Evolutionary conservation across 2,797 vertebrate species (phyloP).

Genomic region (Bovichtus diacanthus): DNA sequence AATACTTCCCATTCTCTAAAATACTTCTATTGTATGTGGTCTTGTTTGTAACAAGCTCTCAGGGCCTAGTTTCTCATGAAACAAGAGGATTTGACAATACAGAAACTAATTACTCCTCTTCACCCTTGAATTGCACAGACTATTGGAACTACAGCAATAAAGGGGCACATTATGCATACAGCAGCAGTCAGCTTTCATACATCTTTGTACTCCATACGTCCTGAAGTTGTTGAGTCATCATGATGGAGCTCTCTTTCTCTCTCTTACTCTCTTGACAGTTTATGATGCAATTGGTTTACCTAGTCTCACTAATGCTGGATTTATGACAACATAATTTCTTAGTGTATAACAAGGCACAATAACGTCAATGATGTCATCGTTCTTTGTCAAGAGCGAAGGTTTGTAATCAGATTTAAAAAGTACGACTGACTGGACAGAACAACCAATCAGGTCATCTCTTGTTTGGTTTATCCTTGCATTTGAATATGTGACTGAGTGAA

Average conservation of each 20-base stretch:
- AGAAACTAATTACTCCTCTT: constrained; percentile 63
- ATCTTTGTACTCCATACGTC: constrained; percentile 53
- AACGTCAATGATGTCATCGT: constrained; percentile 9
- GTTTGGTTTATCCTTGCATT: not conserved
- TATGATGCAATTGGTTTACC: constrained; percentile 27
- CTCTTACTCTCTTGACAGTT: constrained; percentile 11
- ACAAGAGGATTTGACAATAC: constrained; percentile 69
- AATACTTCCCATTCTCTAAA: constrained; percentile 46
- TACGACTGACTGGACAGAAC: not conserved
- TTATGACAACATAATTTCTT: constrained; percentile 25
- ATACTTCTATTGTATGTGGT: constrained; percentile 36
- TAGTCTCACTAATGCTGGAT: constrained; percentile 12
- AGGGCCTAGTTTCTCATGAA: constrained; percentile 38
- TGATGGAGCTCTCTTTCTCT: constrained; percentile 49
- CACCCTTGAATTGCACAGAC: constrained; percentile 52
- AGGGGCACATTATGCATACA: constrained; percentile 69
- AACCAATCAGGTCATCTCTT: not conserved
- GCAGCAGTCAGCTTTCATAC: constrained; percentile 60
- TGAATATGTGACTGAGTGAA: not conserved
- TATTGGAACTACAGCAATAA: constrained; percentile 51
- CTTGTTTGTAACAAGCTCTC: constrained; percentile 47
- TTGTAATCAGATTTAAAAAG: constrained; percentile 8
- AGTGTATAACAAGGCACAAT: constrained; percentile 20
- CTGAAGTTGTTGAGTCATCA: constrained; percentile 58
- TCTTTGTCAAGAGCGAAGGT: constrained; percentile 10